Evolutionary conservation across 2,888 invertebrate genomes (phyloP).

Genomic region (Leucozona laternaria): DNA sequence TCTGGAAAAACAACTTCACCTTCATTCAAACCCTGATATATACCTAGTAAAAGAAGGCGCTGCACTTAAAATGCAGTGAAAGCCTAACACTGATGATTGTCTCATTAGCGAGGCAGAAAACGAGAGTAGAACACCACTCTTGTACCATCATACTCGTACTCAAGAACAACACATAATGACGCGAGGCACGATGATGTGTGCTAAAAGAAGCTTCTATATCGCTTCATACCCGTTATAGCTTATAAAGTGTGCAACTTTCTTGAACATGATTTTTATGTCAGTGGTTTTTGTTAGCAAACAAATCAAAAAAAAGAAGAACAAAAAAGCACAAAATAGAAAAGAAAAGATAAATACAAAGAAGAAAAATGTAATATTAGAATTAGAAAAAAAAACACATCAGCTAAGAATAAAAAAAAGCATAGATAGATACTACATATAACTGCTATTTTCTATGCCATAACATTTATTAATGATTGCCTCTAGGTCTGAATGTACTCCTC

Average conservation of each 20-base stretch:
- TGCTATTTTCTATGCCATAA: slow-evolving; percentile 60
- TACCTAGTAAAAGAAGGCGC: slow-evolving; percentile 22
- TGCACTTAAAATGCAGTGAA: slow-evolving; percentile 55
- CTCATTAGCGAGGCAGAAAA: slow-evolving; percentile 67
- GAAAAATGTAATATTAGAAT: slow-evolving; percentile 13
- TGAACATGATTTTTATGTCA: slow-evolving; percentile 72
- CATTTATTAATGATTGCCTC: slow-evolving; percentile 68
- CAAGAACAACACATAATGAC: slow-evolving; percentile 15
- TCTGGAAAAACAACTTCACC: slow-evolving; percentile 53
- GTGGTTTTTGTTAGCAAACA: slow-evolving; percentile 61
- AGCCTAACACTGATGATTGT: slow-evolving; percentile 70
- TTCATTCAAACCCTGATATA: slow-evolving; percentile 46
- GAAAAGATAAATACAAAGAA: slow-evolving; percentile 23
- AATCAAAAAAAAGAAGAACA: slow-evolving; percentile 15
- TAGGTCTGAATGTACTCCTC: slow-evolving; percentile 22
- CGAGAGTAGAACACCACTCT: slow-evolving; percentile 66
- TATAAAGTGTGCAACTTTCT: slow-evolving; percentile 69
- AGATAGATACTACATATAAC: too few relatives aligned
- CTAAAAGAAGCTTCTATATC: slow-evolving; percentile 53
- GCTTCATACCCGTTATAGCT: slow-evolving; percentile 57
- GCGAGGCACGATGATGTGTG: background rate
- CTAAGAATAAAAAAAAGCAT: too few relatives aligned
- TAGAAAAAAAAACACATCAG: background rate
- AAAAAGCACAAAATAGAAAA: slow-evolving; percentile 19
- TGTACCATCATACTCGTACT: slow-evolving; percentile 8